Base-by-base conservation (phyloP, 2,888 invertebrate species). In the Agonopterix heracliana region DNA sequence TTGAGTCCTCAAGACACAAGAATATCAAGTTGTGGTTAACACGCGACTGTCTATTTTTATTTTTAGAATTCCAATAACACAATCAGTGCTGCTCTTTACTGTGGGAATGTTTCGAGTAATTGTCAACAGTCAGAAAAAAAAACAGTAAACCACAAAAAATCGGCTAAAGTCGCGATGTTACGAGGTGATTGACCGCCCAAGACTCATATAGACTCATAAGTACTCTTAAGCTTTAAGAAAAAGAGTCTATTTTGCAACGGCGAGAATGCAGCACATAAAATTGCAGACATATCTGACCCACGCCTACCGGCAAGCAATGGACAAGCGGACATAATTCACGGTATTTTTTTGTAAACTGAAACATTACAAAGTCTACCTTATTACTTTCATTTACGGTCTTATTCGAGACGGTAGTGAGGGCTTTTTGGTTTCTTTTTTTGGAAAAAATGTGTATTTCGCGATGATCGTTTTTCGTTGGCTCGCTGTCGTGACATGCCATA, bases 401-500 rank as follows among this genome's bases (percentile, higher is more conserved):
- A 60, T 70, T 66, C 68, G 53, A 54, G 26, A 38, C 38, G 52
- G 55, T 60, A 58, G 49, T 49, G 45, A 40, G 52, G 56, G 51
- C 41, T 36, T 49, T 50, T 58, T 61, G 66, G 71, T 11, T 41
- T 11, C 61, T 44, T 55, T 64, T 67, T 76, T 41, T 41, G 26
- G 26, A 26, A 26, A 26, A 61, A 68, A 71, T 66, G 71, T 68
- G 66, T 67, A 65, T 71, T 74, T 74, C 64, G 68, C 71, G 68
- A 53, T 71, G 60, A 75, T 80, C 81, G 72, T 80, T 83, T 82
- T 83, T 78, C 73, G 67, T 65, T 48, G 72, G 71, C 67, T 63
- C 66, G 66, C 69, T 78, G 79, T 83, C 85, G 83, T 84, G 85
- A 85, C 84, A 81, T 73, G 78, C 83, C 85, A 84, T 85, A 86